Evolutionary conservation across 2,797 vertebrate genomes (phyloP).

Genomic region (Nothura maculosa): DNA sequence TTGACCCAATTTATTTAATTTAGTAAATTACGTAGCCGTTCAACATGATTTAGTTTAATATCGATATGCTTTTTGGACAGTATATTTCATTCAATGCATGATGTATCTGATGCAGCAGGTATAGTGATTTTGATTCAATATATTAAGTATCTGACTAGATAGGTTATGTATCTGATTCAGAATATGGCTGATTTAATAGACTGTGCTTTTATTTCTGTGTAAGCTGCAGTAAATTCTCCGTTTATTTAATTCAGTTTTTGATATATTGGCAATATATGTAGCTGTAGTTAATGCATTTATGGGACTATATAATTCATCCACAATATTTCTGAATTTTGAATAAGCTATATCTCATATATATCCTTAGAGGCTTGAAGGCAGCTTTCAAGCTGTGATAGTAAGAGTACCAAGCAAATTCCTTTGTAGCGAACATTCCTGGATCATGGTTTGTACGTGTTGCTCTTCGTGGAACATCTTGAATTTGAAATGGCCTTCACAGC

Average conservation of each 20-base stretch:
- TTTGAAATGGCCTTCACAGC: slow-evolving; percentile 9
- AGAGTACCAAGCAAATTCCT: slow-evolving; percentile 26
- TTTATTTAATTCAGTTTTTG: slow-evolving; percentile 41
- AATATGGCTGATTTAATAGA: slow-evolving; percentile 45
- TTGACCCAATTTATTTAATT: slow-evolving; percentile 48
- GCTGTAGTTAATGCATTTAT: slow-evolving; percentile 29
- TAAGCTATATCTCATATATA: background rate
- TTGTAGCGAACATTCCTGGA: slow-evolving; percentile 2
- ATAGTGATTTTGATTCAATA: slow-evolving; percentile 36
- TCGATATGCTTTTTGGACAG: background rate
- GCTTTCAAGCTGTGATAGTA: background rate
- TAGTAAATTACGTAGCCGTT: background rate
- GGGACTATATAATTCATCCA: slow-evolving; percentile 23
- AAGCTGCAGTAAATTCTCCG: slow-evolving; percentile 32
- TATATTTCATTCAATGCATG: slow-evolving; percentile 8
- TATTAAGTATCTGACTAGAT: slow-evolving; percentile 49
- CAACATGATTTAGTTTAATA: slow-evolving; percentile 45
- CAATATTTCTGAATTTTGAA: slow-evolving; percentile 44
- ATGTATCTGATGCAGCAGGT: slow-evolving; percentile 22
- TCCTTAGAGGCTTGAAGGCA: background rate
- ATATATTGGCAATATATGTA: slow-evolving; percentile 14
- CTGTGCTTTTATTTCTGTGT: slow-evolving; percentile 21
- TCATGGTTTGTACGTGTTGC: background rate
- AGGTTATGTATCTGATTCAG: background rate
- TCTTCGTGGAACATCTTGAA: background rate